Evolutionary conservation across 35 echinoderm and acorn worm species (phyloP).

Genomic region (Holothuria glaberrima): DNA sequence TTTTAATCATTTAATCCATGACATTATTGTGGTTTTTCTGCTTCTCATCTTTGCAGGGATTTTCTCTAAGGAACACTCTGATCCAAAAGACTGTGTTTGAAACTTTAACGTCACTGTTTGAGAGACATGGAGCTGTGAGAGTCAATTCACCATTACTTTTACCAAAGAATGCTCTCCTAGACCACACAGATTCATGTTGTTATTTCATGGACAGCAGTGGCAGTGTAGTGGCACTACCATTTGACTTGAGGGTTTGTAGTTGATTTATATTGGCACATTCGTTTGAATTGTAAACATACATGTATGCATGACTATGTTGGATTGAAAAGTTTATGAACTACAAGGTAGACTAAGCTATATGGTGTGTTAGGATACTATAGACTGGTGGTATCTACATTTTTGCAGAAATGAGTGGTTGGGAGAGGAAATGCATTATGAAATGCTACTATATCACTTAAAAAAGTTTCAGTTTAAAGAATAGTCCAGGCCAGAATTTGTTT

Average conservation of each 20-base stretch:
- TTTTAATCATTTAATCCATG: no score
- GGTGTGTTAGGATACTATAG: no score
- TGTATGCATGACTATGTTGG: neutral
- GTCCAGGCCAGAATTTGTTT: no score
- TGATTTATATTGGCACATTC: neutral
- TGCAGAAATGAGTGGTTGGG: no score
- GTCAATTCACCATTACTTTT: slow-evolving; percentile 79
- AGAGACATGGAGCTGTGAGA: slow-evolving; percentile 82
- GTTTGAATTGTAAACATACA: neutral
- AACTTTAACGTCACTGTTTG: slow-evolving; percentile 72
- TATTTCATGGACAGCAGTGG: slow-evolving; percentile 86
- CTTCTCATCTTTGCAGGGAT: slow-evolving; percentile 52
- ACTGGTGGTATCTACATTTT: no score
- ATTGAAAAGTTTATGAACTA: no score
- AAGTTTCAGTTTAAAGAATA: no score
- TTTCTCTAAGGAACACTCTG: slow-evolving; percentile 65
- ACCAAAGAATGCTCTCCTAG: slow-evolving; percentile 71
- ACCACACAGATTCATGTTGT: slow-evolving; percentile 63
- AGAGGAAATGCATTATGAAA: no score
- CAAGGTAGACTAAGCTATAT: no score
- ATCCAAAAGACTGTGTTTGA: slow-evolving; percentile 78
- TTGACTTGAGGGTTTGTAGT: slow-evolving; percentile 84
- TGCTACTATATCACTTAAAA: no score
- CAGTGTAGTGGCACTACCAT: slow-evolving; percentile 75
- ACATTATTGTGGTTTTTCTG: no score